phyloP scores from a whole-genome alignment of 2,888 invertebrate species.

The Elysia crispata region DNA sequence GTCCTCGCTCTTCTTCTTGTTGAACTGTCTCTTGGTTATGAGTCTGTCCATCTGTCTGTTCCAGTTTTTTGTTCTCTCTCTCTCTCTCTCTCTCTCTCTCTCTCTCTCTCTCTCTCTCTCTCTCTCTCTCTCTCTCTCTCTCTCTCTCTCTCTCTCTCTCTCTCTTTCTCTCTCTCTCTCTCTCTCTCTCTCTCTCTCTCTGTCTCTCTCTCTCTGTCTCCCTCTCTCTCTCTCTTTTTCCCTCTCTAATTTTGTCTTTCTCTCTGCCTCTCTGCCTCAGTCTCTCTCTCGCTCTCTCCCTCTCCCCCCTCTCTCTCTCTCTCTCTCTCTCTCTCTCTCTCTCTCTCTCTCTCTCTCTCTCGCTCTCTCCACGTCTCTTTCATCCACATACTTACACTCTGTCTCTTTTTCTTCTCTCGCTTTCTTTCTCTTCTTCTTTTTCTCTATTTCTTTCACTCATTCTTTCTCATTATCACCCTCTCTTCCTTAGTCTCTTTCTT shows the following conservation, averaged over 20 bases:
- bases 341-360: conserved; percentile 14
- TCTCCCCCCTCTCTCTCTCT: conserved; percentile 7
- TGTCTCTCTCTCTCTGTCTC: not conserved
- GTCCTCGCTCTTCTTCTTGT: not conserved
- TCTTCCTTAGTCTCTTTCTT: not conserved
- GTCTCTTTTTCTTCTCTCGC: no score
- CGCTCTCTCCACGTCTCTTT: not conserved
- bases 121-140: not conserved
- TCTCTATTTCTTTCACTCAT: no score
- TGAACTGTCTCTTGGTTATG: not conserved
- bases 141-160: not conserved
- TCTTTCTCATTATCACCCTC: not conserved
- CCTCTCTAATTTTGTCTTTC: not conserved
- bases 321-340: conserved; percentile 17
- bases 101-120: not conserved
- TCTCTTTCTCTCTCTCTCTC: not conserved
- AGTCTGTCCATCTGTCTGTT: not conserved
- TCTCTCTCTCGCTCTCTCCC: not conserved
- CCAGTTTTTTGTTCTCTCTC: not conserved
- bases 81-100: not conserved
- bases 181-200: not conserved
- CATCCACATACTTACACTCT: no score
- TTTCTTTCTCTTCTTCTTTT: no score
- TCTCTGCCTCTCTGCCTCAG: not conserved
- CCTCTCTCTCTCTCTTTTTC: not conserved